These are phyloP conservation scores for Aphaenogaster rudis DNA, from an alignment of 1,140 invertebrate genomes.

Conservation along the genomic window DNA sequence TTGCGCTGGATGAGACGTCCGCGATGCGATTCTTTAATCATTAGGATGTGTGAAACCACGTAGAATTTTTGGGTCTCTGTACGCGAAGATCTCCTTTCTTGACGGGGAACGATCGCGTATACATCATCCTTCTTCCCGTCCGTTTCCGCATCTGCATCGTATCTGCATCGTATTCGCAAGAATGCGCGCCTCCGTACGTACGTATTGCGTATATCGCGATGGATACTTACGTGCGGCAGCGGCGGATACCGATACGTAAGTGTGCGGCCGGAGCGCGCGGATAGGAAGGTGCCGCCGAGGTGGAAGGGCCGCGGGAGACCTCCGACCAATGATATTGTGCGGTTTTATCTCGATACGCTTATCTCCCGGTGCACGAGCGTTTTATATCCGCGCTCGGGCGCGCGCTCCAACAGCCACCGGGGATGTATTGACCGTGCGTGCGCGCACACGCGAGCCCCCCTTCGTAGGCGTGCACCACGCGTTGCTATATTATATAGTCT, in stretches of 20 bases:
- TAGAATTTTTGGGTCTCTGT: background rate
- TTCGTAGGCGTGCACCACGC: slow-evolving; percentile 36
- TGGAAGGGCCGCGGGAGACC: slow-evolving; percentile 43
- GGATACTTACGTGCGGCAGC: slow-evolving; percentile 37
- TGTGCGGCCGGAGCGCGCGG: slow-evolving; percentile 40
- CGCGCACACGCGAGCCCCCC: slow-evolving; percentile 45
- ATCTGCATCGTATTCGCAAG: background rate
- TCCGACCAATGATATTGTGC: slow-evolving; percentile 83
- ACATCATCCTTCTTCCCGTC: background rate
- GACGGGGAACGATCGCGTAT: background rate
- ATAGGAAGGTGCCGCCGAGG: slow-evolving; percentile 51
- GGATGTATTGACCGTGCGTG: slow-evolving; percentile 81
- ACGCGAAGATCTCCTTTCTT: background rate
- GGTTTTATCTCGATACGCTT: slow-evolving; percentile 84
- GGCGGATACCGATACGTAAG: slow-evolving; percentile 39
- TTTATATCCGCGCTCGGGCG: slow-evolving; percentile 73
- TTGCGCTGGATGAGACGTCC: background rate
- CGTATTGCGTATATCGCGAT: slow-evolving; percentile 4
- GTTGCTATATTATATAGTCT: slow-evolving; percentile 2
- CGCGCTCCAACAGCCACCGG: slow-evolving; percentile 58
- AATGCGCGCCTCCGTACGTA: background rate
- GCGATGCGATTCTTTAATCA: slow-evolving; percentile 12
- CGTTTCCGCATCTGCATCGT: background rate
- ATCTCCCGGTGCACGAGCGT: slow-evolving; percentile 80
- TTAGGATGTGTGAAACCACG: background rate